Percentiles rank a stretch among this genome's conserved stretches.
These are phyloP conservation scores for Montipora efflorescens DNA, from an alignment of 64 coral and sea anemone genomes.

Conservation along the genomic window DNA sequence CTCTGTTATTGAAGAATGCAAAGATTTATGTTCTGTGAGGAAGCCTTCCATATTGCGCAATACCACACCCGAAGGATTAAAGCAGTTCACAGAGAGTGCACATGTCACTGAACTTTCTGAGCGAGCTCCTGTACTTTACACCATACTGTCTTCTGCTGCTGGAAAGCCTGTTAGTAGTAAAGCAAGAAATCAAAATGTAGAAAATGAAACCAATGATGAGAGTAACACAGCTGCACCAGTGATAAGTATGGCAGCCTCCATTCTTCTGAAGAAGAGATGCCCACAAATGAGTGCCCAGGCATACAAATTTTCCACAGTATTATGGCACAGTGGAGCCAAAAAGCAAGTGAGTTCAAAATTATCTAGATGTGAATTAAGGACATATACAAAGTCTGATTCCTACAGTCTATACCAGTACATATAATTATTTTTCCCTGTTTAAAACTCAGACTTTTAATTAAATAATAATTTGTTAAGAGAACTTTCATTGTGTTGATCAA, in stretches of 20 bases:
- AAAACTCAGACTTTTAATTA: too few species aligned
- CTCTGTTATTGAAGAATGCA: background rate
- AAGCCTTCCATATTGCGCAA: background rate
- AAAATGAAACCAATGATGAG: background rate
- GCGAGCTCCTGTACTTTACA: background rate
- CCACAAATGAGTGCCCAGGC: slow-evolving; percentile 28
- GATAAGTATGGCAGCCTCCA: background rate
- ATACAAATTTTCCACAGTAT: slow-evolving; percentile 22
- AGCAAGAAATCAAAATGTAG: too few species aligned
- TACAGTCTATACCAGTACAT: too few species aligned
- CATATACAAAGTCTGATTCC: too few species aligned
- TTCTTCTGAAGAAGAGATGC: slow-evolving; percentile 31
- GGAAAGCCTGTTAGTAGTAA: background rate
- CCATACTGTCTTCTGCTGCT: background rate
- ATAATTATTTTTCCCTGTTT: too few species aligned
- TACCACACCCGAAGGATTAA: background rate
- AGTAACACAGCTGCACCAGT: background rate
- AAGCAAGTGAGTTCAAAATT: background rate
- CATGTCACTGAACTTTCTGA: background rate
- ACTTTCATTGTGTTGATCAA: too few species aligned
- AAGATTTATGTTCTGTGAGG: background rate
- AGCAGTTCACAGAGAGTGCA: background rate
- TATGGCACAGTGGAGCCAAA: slow-evolving; percentile 49
- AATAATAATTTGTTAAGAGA: too few species aligned
- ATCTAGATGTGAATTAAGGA: too few species aligned